phyloP scores from a whole-genome alignment of 2,888 invertebrate genomes.

The Mesorhabditis sp. region DNA sequence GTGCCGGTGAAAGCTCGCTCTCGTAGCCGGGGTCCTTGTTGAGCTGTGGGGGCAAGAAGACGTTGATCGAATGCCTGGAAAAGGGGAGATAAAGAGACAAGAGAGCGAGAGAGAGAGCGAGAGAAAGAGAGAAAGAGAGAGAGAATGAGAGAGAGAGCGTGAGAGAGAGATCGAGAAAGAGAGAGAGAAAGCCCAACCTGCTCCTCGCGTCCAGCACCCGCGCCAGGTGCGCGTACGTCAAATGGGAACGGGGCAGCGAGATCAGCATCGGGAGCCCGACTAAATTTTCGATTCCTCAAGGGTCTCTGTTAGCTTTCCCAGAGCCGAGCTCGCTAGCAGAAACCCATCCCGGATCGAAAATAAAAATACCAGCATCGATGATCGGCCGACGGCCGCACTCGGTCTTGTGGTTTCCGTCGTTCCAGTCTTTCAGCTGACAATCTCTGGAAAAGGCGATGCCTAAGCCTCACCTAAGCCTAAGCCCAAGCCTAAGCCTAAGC shows the following conservation, averaged over 20 bases:
- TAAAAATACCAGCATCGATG: background rate
- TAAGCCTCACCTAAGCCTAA: too few species aligned
- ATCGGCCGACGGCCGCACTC: conserved; percentile 27
- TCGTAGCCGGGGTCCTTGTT: background rate
- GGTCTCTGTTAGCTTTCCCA: too few species aligned
- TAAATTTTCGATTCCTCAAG: background rate
- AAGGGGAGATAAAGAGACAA: background rate
- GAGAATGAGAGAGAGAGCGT: too few species aligned
- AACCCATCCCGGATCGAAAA: background rate
- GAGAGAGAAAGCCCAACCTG: conserved; percentile 30
- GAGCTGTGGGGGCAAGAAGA: conserved; percentile 60
- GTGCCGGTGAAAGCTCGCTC: too few species aligned
- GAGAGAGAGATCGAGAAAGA: too few species aligned
- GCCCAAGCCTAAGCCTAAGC: too few species aligned
- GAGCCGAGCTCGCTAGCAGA: background rate
- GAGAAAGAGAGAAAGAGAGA: background rate
- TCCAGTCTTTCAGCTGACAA: conserved; percentile 62
- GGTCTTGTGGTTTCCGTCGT: conserved; percentile 41
- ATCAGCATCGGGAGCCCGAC: conserved; percentile 62
- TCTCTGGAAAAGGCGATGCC: conserved; percentile 42
- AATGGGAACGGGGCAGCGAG: conserved; percentile 60
- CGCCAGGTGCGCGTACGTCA: conserved; percentile 60
- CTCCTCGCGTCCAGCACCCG: conserved; percentile 60
- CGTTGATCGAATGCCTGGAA: conserved; percentile 60
- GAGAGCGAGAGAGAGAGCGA: conserved; percentile 1